These are phyloP conservation scores for Sminthurides aquaticus DNA, from an alignment of 2,888 invertebrate genomes.

Conservation along the genomic window DNA sequence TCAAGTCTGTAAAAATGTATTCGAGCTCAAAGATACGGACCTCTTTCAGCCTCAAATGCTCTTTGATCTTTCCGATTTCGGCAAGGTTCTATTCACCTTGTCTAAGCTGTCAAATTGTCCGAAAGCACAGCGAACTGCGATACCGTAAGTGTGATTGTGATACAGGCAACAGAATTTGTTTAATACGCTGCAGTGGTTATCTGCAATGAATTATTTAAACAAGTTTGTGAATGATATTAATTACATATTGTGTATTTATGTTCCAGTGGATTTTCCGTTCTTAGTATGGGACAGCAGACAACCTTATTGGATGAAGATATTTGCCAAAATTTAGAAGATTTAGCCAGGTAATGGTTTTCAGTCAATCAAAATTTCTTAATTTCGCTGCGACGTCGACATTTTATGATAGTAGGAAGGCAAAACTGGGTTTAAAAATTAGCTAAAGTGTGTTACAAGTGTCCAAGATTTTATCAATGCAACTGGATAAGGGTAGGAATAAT, in stretches of 20 bases:
- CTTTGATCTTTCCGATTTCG: constrained; percentile 91
- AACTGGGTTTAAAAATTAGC: no score
- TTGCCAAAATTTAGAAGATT: constrained; percentile 48
- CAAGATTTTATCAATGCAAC: no score
- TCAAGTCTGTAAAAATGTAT: constrained; percentile 72
- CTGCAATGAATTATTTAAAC: background rate
- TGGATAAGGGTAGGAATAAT: no score
- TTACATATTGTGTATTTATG: background rate
- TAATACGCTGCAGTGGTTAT: background rate
- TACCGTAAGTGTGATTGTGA: constrained; percentile 60
- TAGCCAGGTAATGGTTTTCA: constrained; percentile 40
- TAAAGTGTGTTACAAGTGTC: no score
- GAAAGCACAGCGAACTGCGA: constrained; percentile 59
- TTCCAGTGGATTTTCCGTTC: constrained; percentile 40
- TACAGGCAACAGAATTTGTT: no score
- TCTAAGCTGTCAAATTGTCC: constrained; percentile 78
- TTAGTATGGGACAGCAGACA: constrained; percentile 37
- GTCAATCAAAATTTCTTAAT: constrained; percentile 8
- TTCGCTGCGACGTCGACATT: no score
- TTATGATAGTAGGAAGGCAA: no score
- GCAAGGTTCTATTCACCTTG: constrained; percentile 81
- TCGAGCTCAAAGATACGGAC: constrained; percentile 75
- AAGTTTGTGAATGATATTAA: background rate
- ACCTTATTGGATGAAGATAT: constrained; percentile 47
- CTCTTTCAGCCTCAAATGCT: constrained; percentile 92